Evolutionary conservation across 2,797 vertebrate species (phyloP).

Genomic region (Adelosebastes latens): DNA sequence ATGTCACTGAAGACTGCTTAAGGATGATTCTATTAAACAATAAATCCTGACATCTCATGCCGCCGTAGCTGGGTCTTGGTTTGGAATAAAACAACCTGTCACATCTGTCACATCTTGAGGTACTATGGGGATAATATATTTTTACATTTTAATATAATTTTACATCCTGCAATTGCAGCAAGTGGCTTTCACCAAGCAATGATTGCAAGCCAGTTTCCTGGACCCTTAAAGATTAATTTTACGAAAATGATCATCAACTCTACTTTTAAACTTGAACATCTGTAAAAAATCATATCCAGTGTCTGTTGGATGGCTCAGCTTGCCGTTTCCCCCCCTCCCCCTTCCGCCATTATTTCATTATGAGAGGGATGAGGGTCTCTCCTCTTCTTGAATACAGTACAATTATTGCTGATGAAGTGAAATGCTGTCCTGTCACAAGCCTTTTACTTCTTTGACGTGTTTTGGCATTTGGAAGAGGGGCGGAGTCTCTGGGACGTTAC

Average conservation of each 20-base stretch:
- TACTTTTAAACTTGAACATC: conserved; percentile 66
- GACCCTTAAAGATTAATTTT: conserved; percentile 25
- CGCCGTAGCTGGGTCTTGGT: neutral
- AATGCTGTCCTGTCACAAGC: conserved; percentile 58
- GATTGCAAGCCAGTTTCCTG: conserved; percentile 18
- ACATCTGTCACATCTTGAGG: conserved; percentile 5
- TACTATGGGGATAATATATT: neutral
- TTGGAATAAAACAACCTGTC: neutral
- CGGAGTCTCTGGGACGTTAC: conserved; percentile 37
- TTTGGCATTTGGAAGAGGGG: conserved; percentile 40
- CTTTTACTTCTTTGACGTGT: conserved; percentile 62
- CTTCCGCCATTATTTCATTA: conserved; percentile 63
- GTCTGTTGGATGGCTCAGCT: conserved; percentile 56
- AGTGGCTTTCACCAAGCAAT: conserved; percentile 8
- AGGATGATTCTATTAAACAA: conserved; percentile 5
- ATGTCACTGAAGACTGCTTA: conserved; percentile 2
- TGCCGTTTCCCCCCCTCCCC: neutral
- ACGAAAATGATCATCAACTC: conserved; percentile 50
- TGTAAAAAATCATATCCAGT: conserved; percentile 68
- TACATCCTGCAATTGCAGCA: conserved; percentile 8
- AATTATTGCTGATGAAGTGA: conserved; percentile 77
- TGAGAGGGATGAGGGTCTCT: conserved; percentile 59
- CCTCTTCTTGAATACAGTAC: conserved; percentile 51
- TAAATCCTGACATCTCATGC: conserved; percentile 17
- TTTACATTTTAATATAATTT: neutral